Evolutionary conservation across 2,113 vertebrate species (phyloP), one percentile per base, ranked within the genome.

Genomic region (Rhabdornis inornatus): DNA sequence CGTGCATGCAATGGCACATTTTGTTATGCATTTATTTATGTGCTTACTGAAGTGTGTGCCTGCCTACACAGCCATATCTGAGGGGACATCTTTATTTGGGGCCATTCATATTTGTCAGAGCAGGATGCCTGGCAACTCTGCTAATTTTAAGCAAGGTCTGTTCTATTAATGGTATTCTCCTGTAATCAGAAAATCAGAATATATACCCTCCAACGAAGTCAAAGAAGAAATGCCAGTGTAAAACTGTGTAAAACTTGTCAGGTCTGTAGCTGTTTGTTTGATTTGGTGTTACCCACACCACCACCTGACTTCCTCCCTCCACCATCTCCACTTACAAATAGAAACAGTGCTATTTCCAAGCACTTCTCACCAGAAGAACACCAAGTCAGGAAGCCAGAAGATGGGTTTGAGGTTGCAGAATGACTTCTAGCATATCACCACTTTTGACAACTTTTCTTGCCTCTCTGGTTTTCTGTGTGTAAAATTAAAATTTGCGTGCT

Each of bases 1-100:
- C 2, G 5, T 76, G 93, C 45, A 16, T 83, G 84, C 2, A 2
- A 2, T 82, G 66, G 65, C 45, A 21, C 2, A 0, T 87, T 93
- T 87, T 69, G 59, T 89, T 90, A 49, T 35, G 47, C 47, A 63
- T 87, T 89, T 95, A 55, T 93, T 94, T 92, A 42, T 94, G 86
- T 89, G 72, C 56, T 87, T 87, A 56, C 60, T 89, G 89, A 81
- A 30, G 83, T 89, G 50, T 91, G n/a, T 6, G 3, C 42, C 83
- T 87, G 77, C 65, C 76, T 59, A 15, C 84, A 44, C 40, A 92
- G 50, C 66, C 35, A 2, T 66, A 35, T 27, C 64, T 60, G 79
- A 74, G 28, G 63, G 85, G 31, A 90, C 44, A 64, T 33, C 45
- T 75, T 74, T 88, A 18, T 37, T n/a, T 88, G 64, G 42, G 72